A percentile compares a stretch with the other conserved stretches of the same genome.
Conservation (phyloP, 2,797 vertebrate species). For the Danio kyathit region DNA sequence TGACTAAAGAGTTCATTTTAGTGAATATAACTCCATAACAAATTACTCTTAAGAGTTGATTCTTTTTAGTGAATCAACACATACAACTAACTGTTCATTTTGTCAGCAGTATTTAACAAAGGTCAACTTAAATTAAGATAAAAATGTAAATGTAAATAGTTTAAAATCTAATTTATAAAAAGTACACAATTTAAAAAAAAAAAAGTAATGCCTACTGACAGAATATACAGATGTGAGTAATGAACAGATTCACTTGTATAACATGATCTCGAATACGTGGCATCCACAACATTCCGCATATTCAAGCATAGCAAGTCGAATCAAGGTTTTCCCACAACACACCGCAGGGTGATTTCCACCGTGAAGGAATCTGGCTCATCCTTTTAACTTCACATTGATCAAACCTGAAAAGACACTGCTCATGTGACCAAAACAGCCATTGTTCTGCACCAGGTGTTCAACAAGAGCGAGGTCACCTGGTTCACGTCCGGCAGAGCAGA, state of each 20-base stretch:
- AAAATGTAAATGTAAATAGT: too few relatives aligned
- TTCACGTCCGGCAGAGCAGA: slow-evolving; percentile 46
- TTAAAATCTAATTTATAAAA: too few relatives aligned
- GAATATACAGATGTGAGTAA: background rate
- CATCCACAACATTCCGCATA: background rate
- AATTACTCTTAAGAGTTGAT: too few relatives aligned
- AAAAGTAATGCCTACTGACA: background rate
- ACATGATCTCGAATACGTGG: background rate
- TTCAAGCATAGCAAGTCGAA: background rate
- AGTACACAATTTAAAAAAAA: background rate
- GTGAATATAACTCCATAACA: background rate
- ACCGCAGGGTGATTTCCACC: slow-evolving; percentile 3
- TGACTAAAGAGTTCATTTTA: background rate
- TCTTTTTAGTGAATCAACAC: too few relatives aligned
- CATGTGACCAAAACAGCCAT: slow-evolving; percentile 23
- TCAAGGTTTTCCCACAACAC: slow-evolving; percentile 1
- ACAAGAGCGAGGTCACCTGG: slow-evolving; percentile 17
- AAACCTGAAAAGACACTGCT: slow-evolving; percentile 25
- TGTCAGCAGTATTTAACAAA: too few relatives aligned
- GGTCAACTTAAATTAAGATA: too few relatives aligned
- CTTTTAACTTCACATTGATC: slow-evolving; percentile 12
- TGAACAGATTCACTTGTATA: background rate
- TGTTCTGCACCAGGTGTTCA: slow-evolving; percentile 38
- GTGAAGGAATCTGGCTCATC: slow-evolving; percentile 10
- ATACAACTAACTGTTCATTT: too few relatives aligned